Evolutionary conservation across 2,113 vertebrate species (phyloP), one percentile per base, ranked within the genome.

Genomic region (Salvelinus alpinus): DNA sequence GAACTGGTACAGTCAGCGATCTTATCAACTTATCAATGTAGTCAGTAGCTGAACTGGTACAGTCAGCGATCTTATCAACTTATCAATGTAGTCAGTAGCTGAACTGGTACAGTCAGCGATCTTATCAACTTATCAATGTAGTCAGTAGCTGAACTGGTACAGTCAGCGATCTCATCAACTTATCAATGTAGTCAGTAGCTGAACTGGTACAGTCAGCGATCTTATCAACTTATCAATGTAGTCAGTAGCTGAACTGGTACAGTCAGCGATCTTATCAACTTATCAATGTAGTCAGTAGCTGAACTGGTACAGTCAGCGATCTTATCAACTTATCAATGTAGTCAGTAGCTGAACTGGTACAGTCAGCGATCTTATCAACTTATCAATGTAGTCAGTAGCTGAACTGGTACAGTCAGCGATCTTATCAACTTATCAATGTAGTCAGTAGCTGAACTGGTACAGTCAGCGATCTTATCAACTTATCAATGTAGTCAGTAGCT

Each of bases 191-290:
- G 82, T 78, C 24, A 14, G 60, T 71, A 79, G 80, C 84, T 87
- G 78, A 77, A 65, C 3, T 64, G 38, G 81, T 16, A 51, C 48
- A 51, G 48, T 51, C 48, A 51, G 34, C 34, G 34, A 1, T 51
- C 48, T 51, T 14, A 51, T 51, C 2, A 14, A 51, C 48, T 14
- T 48, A 48, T 48, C 47, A 48, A 14, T 73, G 66, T 71, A 68
- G 82, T 78, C 27, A 12, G 60, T 71, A 80, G 80, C 83, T 87
- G 81, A 77, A 65, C 3, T 64, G 38, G 82, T 51, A 29, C 25
- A 27, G 25, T 29, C 27, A 29, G 27, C 27, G 27, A 3, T 29
- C 27, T 29, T 29, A 29, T 29, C 27, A 29, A 29, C 27, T 0
- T 51, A 51, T 51, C 48, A 51, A 14, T 73, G 66, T 72, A 68